phyloP scores from a whole-genome alignment of 2,113 vertebrate species.

The Clinocottus analis region DNA sequence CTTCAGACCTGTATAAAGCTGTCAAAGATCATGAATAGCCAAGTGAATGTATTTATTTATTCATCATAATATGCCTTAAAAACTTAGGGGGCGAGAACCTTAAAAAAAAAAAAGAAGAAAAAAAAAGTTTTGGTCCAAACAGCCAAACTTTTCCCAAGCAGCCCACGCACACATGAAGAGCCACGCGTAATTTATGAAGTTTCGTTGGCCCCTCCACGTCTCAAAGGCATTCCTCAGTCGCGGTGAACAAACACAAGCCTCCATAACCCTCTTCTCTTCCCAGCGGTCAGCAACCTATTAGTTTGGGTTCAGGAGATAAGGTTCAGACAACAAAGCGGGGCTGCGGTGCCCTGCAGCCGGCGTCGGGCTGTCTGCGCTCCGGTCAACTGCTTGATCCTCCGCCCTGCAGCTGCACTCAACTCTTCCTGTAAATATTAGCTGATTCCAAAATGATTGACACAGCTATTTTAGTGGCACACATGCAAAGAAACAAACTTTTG shows the following conservation, averaged over 20 bases:
- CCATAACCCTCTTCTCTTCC: conserved; percentile 74
- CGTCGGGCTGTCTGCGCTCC: conserved; percentile 88
- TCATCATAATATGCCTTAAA: neutral
- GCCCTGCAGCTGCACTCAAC: conserved; percentile 61
- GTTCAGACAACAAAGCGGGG: conserved; percentile 85
- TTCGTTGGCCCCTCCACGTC: conserved; percentile 40
- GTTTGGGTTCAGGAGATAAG: conserved; percentile 84
- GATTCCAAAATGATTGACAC: neutral
- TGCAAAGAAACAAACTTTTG: neutral
- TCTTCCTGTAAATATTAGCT: conserved; percentile 8
- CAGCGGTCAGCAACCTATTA: conserved; percentile 82
- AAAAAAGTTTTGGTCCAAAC: conserved; percentile 51
- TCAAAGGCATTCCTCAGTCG: conserved; percentile 74
- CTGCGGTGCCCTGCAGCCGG: conserved; percentile 87
- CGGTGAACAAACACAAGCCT: conserved; percentile 70
- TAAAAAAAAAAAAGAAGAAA: conserved; percentile 33
- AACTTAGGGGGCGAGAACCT: conserved; percentile 5
- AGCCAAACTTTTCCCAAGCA: conserved; percentile 33
- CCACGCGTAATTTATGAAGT: conserved; percentile 10
- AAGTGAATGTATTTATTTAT: neutral
- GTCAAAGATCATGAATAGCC: neutral
- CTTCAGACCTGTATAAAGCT: neutral
- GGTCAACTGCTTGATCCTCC: conserved; percentile 42
- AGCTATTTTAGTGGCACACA: neutral
- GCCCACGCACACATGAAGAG: neutral